Evolutionary conservation across 2,888 invertebrate genomes (phyloP), one percentile per base, ranked within the genome.

Genomic region (Drosophila affinis): DNA sequence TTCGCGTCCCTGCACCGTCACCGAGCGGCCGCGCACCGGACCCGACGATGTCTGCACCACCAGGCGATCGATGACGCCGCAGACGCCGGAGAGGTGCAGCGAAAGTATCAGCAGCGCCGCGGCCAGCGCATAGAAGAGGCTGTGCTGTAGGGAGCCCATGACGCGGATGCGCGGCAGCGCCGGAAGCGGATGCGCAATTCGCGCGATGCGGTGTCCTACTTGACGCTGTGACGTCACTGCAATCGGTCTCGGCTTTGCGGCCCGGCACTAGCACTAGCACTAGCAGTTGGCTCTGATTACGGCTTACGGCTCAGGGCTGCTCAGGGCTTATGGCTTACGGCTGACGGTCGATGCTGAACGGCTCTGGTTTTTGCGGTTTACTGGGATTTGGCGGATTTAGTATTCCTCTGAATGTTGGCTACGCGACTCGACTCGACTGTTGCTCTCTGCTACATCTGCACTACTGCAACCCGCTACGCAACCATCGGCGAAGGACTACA

Each of bases 41-140:
- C 97, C 97, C 86, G 95, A 96, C 78, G 95, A 95, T 27, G 97
- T 97, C 91, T 96, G 95, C 53, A 97, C 96, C 61, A 97, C 95
- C 72, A 97, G 93, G 0, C 96, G 96, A 91, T 97, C 97, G 91
- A 92, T 91, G 74, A 91, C 91, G 74, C 90, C 90, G 70, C 89
- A 87, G 18, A 91, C 90, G 70, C 87, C 81, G 65, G 79, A 83
- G 75, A 91, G 75, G 62, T 84, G 90, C 81, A 90, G 69, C 62
- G 91, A 76, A 56, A 91, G 77, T 58, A 91, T 75, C 18, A 89
- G 65, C 68, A 80, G 81, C 74, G 59, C 82, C 70, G 71, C 77
- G 69, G 53, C 78, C 68, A 80, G 65, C 77, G 60, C 53, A 56
- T 44, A 54, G 49, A 62, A 59, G 48, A 55, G 62, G 57, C 54